Evolutionary conservation across 2,888 invertebrate species (phyloP).

Genomic region (Epinotia nisella): DNA sequence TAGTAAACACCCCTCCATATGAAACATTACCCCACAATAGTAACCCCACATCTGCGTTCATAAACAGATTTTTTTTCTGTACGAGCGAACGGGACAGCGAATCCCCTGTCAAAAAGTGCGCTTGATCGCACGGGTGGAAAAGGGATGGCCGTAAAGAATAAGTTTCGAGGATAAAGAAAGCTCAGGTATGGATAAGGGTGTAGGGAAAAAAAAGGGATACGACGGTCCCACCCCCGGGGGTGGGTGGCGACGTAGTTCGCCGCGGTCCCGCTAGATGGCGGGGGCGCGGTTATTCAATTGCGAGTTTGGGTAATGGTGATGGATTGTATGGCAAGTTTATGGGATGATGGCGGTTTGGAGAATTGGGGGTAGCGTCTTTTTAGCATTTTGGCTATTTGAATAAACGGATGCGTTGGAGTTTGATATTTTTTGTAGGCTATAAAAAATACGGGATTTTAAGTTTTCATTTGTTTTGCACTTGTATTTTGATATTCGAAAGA

Average conservation of each 20-base stretch:
- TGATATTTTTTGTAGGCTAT: background rate
- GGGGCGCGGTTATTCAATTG: slow-evolving; percentile 79
- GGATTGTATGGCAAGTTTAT: slow-evolving; percentile 83
- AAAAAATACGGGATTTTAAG: background rate
- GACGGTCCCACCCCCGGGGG: slow-evolving; percentile 65
- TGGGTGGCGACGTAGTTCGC: slow-evolving; percentile 66
- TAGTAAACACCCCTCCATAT: slow-evolving; percentile 79
- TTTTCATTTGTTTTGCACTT: background rate
- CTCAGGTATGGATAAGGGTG: slow-evolving; percentile 84
- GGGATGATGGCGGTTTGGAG: slow-evolving; percentile 61
- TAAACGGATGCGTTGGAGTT: background rate
- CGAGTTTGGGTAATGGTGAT: slow-evolving; percentile 83
- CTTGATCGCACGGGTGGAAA: slow-evolving; percentile 52
- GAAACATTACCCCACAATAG: slow-evolving; percentile 80
- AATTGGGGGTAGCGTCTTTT: slow-evolving; percentile 11
- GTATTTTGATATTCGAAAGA: background rate
- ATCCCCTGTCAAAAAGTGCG: slow-evolving; percentile 52
- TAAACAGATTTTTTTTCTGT: slow-evolving; percentile 83
- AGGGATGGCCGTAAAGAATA: slow-evolving; percentile 76
- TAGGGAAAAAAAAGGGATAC: slow-evolving; percentile 84
- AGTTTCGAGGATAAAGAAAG: slow-evolving; percentile 83
- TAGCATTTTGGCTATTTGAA: background rate
- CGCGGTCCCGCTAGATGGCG: slow-evolving; percentile 78
- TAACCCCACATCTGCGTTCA: slow-evolving; percentile 76
- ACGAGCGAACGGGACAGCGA: slow-evolving; percentile 62